Conservation (phyloP, 2,113 vertebrate species). For the Cryptotis parvus region DNA sequence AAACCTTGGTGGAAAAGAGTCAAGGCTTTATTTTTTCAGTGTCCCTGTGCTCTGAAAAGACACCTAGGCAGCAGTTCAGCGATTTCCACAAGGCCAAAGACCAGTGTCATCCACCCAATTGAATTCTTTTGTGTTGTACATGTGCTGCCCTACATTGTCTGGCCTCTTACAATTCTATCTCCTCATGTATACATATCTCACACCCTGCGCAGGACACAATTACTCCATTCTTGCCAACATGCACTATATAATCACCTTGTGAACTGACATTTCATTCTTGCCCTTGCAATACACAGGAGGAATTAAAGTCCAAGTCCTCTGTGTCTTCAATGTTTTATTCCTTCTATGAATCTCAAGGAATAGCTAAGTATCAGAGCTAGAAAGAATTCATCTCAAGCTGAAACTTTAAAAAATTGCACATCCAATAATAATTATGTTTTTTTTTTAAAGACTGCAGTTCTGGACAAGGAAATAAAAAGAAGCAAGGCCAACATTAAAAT, state of each 20-base stretch:
- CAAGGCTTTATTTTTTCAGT: slow-evolving; percentile 77
- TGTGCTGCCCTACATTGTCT: slow-evolving; percentile 71
- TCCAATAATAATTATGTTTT: slow-evolving; percentile 65
- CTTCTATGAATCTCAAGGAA: slow-evolving; percentile 43
- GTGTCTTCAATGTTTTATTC: slow-evolving; percentile 76
- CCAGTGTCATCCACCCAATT: slow-evolving; percentile 79
- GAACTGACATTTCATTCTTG: slow-evolving; percentile 82
- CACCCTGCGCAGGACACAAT: slow-evolving; percentile 59
- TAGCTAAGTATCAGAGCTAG: slow-evolving; percentile 49
- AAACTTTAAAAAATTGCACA: slow-evolving; percentile 32
- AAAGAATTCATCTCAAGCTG: slow-evolving; percentile 45
- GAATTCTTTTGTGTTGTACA: slow-evolving; percentile 81
- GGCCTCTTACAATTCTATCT: slow-evolving; percentile 75
- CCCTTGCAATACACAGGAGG: slow-evolving; percentile 80
- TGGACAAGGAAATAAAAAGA: slow-evolving; percentile 75
- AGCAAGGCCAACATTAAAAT: slow-evolving; percentile 69
- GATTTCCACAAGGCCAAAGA: slow-evolving; percentile 83
- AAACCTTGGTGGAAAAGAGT: slow-evolving; percentile 77
- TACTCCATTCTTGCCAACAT: slow-evolving; percentile 83
- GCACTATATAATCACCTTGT: slow-evolving; percentile 79
- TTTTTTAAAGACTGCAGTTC: slow-evolving; percentile 58
- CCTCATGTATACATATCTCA: slow-evolving; percentile 73
- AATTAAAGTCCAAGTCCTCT: slow-evolving; percentile 76
- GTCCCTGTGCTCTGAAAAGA: slow-evolving; percentile 77
- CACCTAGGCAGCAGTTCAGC: slow-evolving; percentile 81